Base-by-base conservation (phyloP, 2,797 vertebrate genomes). In the Megaceryle alcyon region DNA sequence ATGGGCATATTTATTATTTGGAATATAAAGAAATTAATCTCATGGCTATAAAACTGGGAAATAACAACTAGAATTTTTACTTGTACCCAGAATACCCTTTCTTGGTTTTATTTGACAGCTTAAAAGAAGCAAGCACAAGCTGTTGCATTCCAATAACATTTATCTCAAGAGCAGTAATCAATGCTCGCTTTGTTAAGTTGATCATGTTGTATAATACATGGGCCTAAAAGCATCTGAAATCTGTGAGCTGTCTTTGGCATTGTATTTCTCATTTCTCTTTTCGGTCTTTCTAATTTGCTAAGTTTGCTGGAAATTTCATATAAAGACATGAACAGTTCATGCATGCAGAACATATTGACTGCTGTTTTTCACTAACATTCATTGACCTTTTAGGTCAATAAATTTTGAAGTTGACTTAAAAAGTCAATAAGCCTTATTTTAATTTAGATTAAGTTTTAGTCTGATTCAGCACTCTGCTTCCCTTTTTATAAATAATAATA, bases 401-500 rank as follows among this genome's bases (percentile, higher is more conserved):
- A 73, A 90, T 97, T 97, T 97, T 96, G 94, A 97, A 96, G 90
- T 96, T 98, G 96, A 97, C 92, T 97, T 97, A 97, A 97, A 83
- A 97, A 97, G 96, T 96, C 97, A 97, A 97, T 98, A 97, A 88
- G 83, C 95, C 96, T 97, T 96, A 97, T 97, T 98, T 98, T 96
- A 96, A 92, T 97, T 98, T 96, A 97, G 90, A 97, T 97, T 94
- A 97, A 97, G 83, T 94, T 97, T 96, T 85, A 82, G 86, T 94
- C 96, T 97, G 95, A 97, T 96, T 96, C 95, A 96, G 92, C 89
- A 94, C 56, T 95, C 86, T 95, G n/a, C 78, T 94, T 97, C 65
- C 77, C 57, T 89, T 96, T 95, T 94, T 96, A 81, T 90, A 94
- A 35, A 77, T 86, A 71, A 54, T 51, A 51, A 21, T 29, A 63